Percentiles rank a stretch among this genome's conserved stretches.
phyloP scores from a whole-genome alignment of 2,797 vertebrate species.

The Crocodylus rhombifer region DNA sequence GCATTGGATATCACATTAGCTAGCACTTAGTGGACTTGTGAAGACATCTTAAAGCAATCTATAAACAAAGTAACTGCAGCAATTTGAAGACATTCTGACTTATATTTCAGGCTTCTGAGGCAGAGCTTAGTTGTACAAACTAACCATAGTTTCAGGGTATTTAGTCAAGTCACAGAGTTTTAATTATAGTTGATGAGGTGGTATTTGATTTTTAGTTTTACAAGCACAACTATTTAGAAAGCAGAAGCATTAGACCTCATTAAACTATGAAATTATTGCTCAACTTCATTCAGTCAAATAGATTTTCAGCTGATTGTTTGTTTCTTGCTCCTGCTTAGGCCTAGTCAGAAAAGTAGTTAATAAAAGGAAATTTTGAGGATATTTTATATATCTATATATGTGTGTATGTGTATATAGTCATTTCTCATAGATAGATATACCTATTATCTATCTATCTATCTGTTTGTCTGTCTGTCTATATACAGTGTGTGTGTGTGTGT shows the following conservation, averaged over 20 bases:
- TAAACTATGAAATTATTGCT: not conserved
- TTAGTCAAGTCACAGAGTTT: not conserved
- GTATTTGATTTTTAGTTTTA: not conserved
- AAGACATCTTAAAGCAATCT: not conserved
- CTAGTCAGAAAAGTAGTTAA: not conserved
- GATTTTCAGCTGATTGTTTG: not conserved
- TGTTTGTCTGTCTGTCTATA: too few relatives aligned
- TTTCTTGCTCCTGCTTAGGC: not conserved
- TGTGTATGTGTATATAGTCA: too few relatives aligned
- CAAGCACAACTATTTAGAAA: not conserved
- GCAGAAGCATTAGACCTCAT: fast-evolving
- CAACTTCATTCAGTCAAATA: not conserved
- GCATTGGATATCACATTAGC: not conserved
- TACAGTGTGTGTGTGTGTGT: too few relatives aligned
- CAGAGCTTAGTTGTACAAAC: not conserved
- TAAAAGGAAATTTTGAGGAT: not conserved
- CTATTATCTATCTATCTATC: too few relatives aligned
- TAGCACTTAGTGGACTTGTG: not conserved
- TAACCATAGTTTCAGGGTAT: not conserved
- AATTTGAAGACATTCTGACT: not conserved
- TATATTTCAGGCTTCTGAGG: not conserved
- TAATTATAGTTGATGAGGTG: not conserved
- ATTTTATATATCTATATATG: not conserved
- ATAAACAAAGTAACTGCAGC: not conserved
- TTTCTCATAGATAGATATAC: too few relatives aligned